phyloP scores from a whole-genome alignment of 1,140 invertebrate genomes.

The Drosophila pachea region DNA sequence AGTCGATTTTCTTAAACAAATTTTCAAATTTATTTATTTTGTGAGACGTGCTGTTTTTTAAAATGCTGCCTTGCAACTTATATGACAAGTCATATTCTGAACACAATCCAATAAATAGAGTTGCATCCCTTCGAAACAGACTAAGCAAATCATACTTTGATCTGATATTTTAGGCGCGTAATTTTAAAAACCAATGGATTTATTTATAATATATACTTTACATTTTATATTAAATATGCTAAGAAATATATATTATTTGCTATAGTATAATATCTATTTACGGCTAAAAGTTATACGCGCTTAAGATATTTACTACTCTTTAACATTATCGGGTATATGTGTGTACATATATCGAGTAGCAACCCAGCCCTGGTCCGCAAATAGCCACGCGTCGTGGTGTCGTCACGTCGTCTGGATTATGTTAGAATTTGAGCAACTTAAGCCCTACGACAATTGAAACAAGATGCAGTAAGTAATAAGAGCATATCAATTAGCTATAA shows the following conservation, averaged over 20 bases:
- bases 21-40: background rate
- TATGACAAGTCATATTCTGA: background rate
- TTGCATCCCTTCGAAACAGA: background rate
- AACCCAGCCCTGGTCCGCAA: conserved; percentile 45
- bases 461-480: conserved; percentile 60
- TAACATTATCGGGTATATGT: conserved; percentile 16
- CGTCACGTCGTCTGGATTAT: conserved; percentile 65
- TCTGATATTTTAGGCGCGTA: background rate
- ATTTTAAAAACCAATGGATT: background rate
- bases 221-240: background rate
- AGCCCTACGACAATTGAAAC: conserved; percentile 45
- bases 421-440: conserved; percentile 56
- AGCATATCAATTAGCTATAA: background rate
- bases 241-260: no score
- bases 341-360: conserved; percentile 24
- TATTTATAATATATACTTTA: no score
- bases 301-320: background rate
- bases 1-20: conserved; percentile 12
- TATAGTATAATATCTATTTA: background rate
- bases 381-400: conserved; percentile 66
- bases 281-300: background rate
- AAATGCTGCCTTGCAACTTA: background rate
- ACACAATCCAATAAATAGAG: background rate
- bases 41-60: background rate
- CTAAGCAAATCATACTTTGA: background rate